Evolutionary conservation across 2,888 invertebrate species (phyloP).

Genomic region (Heteromurus nitidus): DNA sequence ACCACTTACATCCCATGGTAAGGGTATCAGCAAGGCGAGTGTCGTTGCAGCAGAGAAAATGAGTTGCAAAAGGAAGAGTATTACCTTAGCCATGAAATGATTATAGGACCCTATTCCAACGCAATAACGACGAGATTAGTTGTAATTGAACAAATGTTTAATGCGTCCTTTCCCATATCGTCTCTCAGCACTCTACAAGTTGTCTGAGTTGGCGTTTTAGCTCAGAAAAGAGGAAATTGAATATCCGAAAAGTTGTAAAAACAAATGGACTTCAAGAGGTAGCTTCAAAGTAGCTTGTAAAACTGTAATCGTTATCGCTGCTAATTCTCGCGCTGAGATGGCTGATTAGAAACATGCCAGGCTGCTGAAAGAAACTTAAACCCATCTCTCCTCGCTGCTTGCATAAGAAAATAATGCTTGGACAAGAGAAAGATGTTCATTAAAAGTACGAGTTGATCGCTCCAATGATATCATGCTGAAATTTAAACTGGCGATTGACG

Average conservation of each 20-base stretch:
- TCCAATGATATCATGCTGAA: too few relatives aligned
- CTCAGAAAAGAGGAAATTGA: constrained; percentile 37
- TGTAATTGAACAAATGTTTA: constrained; percentile 54
- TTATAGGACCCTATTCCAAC: constrained; percentile 14
- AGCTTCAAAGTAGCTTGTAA: constrained; percentile 38
- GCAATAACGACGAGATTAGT: constrained; percentile 56
- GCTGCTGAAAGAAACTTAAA: too few relatives aligned
- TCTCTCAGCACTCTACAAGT: neutral
- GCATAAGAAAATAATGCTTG: too few relatives aligned
- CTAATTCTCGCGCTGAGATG: constrained; percentile 11
- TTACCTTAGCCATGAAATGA: constrained; percentile 34
- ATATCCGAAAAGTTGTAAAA: constrained; percentile 42
- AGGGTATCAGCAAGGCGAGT: too few relatives aligned
- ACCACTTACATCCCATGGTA: neutral
- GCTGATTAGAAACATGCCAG: constrained; percentile 43
- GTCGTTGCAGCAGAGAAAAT: neutral
- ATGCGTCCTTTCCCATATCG: constrained; percentile 25
- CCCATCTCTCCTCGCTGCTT: too few relatives aligned
- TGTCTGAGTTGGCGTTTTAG: neutral
- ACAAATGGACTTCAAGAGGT: constrained; percentile 32
- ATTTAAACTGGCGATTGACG: too few relatives aligned
- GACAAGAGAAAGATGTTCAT: constrained; percentile 13
- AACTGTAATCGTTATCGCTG: constrained; percentile 30
- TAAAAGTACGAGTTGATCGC: too few relatives aligned
- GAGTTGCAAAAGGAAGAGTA: neutral